Evolutionary conservation across 1,140 invertebrate species (phyloP).

Genomic region (Drosophila arizonae): DNA sequence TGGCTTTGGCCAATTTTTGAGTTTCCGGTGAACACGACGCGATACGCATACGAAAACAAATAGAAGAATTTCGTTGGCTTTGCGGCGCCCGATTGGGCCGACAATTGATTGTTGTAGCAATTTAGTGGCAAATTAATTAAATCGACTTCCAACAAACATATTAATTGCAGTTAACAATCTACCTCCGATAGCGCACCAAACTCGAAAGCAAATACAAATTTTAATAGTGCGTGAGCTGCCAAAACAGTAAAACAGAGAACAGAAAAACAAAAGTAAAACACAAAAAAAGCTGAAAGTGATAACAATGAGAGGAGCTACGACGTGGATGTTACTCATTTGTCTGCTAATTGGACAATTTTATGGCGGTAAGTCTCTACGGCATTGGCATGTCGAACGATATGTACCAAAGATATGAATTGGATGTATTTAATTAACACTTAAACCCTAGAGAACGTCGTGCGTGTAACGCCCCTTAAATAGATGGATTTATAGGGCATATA

Average conservation of each 20-base stretch:
- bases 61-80: conserved; percentile 31
- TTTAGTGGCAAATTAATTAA: conserved; percentile 63
- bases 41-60: conserved; percentile 35
- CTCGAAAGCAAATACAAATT: conserved; percentile 29
- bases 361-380: conserved; percentile 50
- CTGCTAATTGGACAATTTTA: conserved; percentile 64
- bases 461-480: background rate
- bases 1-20: conserved; percentile 48
- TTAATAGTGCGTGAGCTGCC: conserved; percentile 31
- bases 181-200: conserved; percentile 53
- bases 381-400: background rate
- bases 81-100: conserved; percentile 51
- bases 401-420: conserved; percentile 15
- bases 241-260: conserved; percentile 12
- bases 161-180: conserved; percentile 78
- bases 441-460: background rate
- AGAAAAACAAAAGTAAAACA: conserved; percentile 33
- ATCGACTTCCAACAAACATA: conserved; percentile 58
- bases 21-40: conserved; percentile 48
- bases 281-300: conserved; percentile 26
- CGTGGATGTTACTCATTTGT: conserved; percentile 61
- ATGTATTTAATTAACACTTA: conserved; percentile 30
- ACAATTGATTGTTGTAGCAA: conserved; percentile 35
- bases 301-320: conserved; percentile 60
- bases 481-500: no score